Percentiles rank a stretch among this genome's conserved stretches.
Evolutionary conservation across 1,140 invertebrate genomes (phyloP).

Genomic region (Heliothis subflexa): DNA sequence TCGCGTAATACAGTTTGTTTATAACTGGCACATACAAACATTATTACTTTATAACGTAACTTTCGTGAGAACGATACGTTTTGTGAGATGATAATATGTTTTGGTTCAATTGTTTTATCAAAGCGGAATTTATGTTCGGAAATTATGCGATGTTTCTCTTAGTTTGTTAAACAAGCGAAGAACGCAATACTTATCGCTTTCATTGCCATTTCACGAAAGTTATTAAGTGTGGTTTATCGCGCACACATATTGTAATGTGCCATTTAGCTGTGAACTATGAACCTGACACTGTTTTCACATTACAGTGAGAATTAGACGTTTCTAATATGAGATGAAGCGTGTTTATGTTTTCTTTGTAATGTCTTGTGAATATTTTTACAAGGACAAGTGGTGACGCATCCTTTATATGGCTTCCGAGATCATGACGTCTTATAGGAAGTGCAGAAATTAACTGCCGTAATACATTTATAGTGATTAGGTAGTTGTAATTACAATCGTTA

Average conservation of each 20-base stretch:
- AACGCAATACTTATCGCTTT: background rate
- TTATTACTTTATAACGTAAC: too few relatives aligned
- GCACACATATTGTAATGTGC: background rate
- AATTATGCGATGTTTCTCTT: background rate
- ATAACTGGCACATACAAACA: too few relatives aligned
- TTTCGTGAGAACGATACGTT: too few relatives aligned
- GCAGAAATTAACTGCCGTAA: background rate
- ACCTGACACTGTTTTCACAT: constrained; percentile 16
- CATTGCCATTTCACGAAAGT: background rate
- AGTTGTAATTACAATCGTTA: too few relatives aligned
- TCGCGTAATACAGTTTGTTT: background rate
- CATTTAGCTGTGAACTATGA: constrained; percentile 31
- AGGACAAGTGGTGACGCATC: background rate
- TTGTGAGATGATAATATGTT: too few relatives aligned
- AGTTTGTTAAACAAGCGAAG: background rate
- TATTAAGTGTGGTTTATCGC: background rate
- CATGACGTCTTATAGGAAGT: constrained; percentile 5
- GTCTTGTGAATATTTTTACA: background rate
- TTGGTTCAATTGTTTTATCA: too few relatives aligned
- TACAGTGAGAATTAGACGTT: background rate
- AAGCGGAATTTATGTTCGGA: too few relatives aligned
- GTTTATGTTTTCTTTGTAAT: background rate
- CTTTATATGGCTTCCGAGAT: constrained; percentile 8
- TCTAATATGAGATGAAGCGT: background rate
- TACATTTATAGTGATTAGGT: too few relatives aligned